Percentiles rank a stretch among this genome's conserved stretches.
Conservation (phyloP, 2,888 invertebrate species). For the Torymus texanus region DNA sequence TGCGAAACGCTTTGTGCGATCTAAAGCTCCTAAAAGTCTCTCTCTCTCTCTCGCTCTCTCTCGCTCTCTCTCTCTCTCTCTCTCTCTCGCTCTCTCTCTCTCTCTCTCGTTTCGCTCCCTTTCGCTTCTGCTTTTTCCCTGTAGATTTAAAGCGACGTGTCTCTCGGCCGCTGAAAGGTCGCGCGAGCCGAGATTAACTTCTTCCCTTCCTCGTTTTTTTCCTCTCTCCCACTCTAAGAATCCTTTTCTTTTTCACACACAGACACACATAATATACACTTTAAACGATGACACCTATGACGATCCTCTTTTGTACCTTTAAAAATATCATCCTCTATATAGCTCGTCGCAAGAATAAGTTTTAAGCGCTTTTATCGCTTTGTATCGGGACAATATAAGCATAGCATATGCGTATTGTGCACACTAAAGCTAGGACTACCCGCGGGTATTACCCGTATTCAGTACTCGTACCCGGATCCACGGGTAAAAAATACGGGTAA, state of each 20-base stretch:
- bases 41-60: neutral
- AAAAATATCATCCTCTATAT: slow-evolving; percentile 19
- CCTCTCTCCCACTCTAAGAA: neutral
- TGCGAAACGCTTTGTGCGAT: slow-evolving; percentile 12
- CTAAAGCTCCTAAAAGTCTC: slow-evolving; percentile 13
- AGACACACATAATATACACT: too few species aligned
- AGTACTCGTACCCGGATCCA: too few species aligned
- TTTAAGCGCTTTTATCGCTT: slow-evolving; percentile 20
- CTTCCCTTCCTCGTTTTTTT: neutral
- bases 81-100: too few species aligned
- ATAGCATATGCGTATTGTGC: too few species aligned
- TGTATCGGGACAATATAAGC: neutral
- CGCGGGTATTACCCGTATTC: too few species aligned
- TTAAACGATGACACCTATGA: neutral
- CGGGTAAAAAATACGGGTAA: too few species aligned
- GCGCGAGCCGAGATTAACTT: slow-evolving; percentile 32
- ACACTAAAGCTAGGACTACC: too few species aligned
- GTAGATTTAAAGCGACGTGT: too few species aligned
- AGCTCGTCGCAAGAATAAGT: neutral
- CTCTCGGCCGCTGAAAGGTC: neutral
- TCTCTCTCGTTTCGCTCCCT: too few species aligned
- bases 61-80: neutral
- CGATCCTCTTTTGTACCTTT: slow-evolving; percentile 17
- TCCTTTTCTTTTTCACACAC: neutral
- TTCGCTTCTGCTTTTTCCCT: too few species aligned